Evolutionary conservation across 2,797 vertebrate genomes (phyloP).

Genomic region (Dendrocincla tyrannina): DNA sequence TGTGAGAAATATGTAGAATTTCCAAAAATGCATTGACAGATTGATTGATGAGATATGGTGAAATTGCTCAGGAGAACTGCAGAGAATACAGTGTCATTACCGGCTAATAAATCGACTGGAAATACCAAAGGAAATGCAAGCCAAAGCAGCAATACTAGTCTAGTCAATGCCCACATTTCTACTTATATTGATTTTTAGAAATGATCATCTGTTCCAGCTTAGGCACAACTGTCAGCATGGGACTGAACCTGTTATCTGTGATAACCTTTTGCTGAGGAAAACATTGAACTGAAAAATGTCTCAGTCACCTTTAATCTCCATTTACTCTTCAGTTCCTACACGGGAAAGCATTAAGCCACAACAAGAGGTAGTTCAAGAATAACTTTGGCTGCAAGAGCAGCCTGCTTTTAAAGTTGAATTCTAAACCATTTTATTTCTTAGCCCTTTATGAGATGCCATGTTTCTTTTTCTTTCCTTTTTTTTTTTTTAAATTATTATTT

Average conservation of each 20-base stretch:
- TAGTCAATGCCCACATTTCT: not conserved
- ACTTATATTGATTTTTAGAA: conserved; percentile 52
- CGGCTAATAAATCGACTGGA: conserved; percentile 10
- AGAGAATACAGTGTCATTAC: not conserved
- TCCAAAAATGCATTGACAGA: conserved; percentile 1
- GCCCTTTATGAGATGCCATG: not conserved
- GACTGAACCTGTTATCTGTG: not conserved
- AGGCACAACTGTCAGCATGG: not conserved
- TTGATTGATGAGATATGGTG: conserved; percentile 5
- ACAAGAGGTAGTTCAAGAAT: not conserved
- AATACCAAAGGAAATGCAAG: conserved; percentile 10
- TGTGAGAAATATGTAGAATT: not conserved
- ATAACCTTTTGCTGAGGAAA: conserved; percentile 22
- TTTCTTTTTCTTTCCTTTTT: not conserved
- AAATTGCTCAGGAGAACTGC: not conserved
- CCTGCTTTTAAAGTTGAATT: not conserved
- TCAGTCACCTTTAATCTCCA: conserved; percentile 6
- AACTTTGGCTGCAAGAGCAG: not conserved
- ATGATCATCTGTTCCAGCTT: conserved; percentile 14
- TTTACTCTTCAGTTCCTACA: not conserved
- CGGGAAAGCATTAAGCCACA: not conserved
- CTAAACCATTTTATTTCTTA: not conserved
- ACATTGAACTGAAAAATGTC: conserved; percentile 18
- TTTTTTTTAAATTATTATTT: not conserved
- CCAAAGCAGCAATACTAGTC: conserved; percentile 9